Base-by-base conservation (phyloP, 2,888 invertebrate species). In the Eupithecia vulgata region DNA sequence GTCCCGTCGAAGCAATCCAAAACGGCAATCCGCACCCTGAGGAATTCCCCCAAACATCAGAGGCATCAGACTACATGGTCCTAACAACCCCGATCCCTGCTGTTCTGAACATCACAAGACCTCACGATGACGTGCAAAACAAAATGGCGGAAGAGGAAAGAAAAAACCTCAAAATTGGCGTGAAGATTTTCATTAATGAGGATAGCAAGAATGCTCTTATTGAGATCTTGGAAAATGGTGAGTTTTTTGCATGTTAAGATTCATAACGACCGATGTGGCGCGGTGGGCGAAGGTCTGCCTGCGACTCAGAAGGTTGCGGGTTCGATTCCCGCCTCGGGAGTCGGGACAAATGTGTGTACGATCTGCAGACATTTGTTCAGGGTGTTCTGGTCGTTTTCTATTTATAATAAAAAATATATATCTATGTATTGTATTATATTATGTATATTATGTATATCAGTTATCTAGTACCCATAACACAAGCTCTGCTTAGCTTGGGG, bases 121-220 rank as follows among this genome's bases (percentile, higher is more conserved):
- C 95, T 0, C 95, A 95, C 69, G 95, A 96, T 85, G 96, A 97
- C 81, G 92, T 96, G 0, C 91, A 94, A 67, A 94, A 93, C 77
- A 96, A 96, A 85, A 95, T 97, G 87, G 95, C 95, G 0, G 96
- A 96, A 80, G 96, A 97, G 77, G 96, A 97, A 78, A 93, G 97
- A 62, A 95, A 96, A 81, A 97, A 97, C 81, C 93, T 98, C 48
- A 97, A 98, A 91, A 96, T 98, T 81, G 97, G 97, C 57, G 97
- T 97, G 1, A 98, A 99, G 92, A 95, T 98, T 80, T 98, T 98
- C 88, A 94, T 98, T 17, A 97, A 97, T 79, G 95, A 95, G 81
- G 95, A 96, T 72, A 95, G 96, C 78, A 94, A 95, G 59, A 92
- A 95, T 0, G 95, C 95, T 45, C 89, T 98, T 69, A 95, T 91